A percentile compares a stretch with the other conserved stretches of the same genome.
phyloP scores from a whole-genome alignment of 2,113 vertebrate species.

The Ameiurus melas region DNA sequence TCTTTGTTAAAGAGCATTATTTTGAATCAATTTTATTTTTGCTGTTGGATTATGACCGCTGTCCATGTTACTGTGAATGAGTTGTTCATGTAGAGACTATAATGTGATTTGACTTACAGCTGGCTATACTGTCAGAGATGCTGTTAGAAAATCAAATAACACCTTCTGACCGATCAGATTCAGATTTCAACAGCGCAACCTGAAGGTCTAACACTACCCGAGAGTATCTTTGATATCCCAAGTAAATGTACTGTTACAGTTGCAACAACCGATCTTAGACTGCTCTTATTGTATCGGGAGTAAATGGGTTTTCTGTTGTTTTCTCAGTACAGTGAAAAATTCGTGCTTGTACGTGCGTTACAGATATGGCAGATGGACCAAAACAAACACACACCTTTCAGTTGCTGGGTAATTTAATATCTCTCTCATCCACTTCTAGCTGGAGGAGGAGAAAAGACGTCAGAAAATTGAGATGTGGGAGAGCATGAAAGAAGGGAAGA shows the following conservation, averaged over 20 bases:
- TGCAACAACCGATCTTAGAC: not conserved
- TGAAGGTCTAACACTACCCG: not conserved
- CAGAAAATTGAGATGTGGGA: slow-evolving; percentile 91
- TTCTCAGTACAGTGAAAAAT: not conserved
- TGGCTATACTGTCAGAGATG: not conserved
- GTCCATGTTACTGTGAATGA: not conserved
- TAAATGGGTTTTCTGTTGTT: not conserved
- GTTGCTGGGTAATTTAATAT: not conserved
- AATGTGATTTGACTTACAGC: not conserved
- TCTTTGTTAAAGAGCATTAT: not conserved
- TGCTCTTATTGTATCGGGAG: not conserved
- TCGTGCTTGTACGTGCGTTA: not conserved
- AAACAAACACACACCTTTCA: not conserved
- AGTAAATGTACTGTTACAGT: not conserved
- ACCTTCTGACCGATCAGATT: not conserved
- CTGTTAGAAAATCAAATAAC: not conserved
- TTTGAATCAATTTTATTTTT: not conserved
- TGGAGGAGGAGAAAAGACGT: slow-evolving; percentile 86
- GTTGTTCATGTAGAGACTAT: not conserved
- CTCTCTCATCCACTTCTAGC: slow-evolving; percentile 61
- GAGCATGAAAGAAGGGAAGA: slow-evolving; percentile 86
- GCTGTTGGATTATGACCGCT: not conserved
- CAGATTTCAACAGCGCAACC: not conserved
- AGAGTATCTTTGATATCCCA: not conserved
- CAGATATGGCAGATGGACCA: not conserved